Evolutionary conservation across 2,888 invertebrate species (phyloP).

Genomic region (Folsomia manolachei): DNA sequence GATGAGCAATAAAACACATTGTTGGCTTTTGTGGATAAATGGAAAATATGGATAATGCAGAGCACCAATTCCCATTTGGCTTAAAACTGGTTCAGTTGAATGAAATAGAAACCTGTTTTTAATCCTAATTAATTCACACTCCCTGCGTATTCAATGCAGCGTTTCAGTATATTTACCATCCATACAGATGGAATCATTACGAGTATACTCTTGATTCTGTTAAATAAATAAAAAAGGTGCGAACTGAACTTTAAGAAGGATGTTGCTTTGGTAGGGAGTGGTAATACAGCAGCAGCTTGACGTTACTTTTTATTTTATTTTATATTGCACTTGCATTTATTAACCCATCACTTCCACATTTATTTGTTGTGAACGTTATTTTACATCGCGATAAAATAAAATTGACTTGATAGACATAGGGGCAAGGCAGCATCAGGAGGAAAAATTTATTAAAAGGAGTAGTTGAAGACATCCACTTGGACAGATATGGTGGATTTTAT

Average conservation of each 20-base stretch:
- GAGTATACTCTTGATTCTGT: background rate
- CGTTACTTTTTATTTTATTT: too few species aligned
- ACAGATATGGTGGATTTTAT: background rate
- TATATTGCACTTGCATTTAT: background rate
- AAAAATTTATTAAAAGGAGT: background rate
- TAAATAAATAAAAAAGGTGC: too few species aligned
- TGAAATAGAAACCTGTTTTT: slow-evolving; percentile 45
- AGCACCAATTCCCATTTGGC: slow-evolving; percentile 6
- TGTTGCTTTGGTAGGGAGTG: background rate
- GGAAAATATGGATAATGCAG: background rate
- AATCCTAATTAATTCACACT: slow-evolving; percentile 51
- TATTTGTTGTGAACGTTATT: background rate
- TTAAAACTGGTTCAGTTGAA: slow-evolving; percentile 49
- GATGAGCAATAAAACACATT: background rate
- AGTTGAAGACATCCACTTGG: background rate
- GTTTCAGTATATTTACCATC: background rate
- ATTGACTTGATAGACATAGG: slow-evolving; percentile 3
- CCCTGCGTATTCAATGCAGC: slow-evolving; percentile 28
- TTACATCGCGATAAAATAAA: background rate
- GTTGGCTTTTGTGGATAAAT: background rate
- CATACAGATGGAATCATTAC: background rate
- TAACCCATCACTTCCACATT: background rate
- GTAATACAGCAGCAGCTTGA: background rate
- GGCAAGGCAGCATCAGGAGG: too few species aligned
- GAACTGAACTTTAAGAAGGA: too few species aligned